Evolutionary conservation across 2,113 vertebrate genomes (phyloP).

Genomic region (Macaca nemestrina): DNA sequence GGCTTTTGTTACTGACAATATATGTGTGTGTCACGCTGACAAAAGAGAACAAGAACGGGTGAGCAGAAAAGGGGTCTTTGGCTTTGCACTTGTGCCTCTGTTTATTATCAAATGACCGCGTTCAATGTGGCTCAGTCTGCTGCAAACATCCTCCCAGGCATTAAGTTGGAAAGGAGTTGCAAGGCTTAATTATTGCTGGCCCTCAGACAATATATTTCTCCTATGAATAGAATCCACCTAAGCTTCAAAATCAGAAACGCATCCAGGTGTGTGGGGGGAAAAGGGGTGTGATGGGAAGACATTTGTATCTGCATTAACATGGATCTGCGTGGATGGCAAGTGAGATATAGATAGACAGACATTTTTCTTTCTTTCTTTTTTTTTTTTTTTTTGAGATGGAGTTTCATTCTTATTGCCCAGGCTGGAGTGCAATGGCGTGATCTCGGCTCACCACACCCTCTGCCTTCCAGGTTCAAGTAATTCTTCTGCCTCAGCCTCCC

Average conservation of each 20-base stretch:
- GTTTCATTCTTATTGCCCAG: too few species aligned
- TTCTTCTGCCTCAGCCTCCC: too few species aligned
- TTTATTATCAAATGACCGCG: not conserved
- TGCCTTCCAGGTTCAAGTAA: too few species aligned
- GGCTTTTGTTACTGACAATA: not conserved
- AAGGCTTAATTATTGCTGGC: not conserved
- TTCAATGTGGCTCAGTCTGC: not conserved
- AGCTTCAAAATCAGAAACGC: not conserved
- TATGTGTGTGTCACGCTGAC: not conserved
- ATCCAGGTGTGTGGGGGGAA: not conserved
- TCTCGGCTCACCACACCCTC: too few species aligned
- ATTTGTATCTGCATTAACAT: not conserved
- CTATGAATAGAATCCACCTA: slow-evolving; percentile 7
- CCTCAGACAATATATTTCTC: not conserved
- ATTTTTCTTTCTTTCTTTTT: too few species aligned
- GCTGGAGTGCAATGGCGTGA: too few species aligned
- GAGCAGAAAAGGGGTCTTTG: not conserved
- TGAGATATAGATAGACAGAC: not conserved
- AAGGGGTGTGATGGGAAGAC: not conserved
- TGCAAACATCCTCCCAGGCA: not conserved
- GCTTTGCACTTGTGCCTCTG: not conserved
- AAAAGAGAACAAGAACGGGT: not conserved
- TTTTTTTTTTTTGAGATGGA: too few species aligned
- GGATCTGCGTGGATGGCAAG: not conserved
- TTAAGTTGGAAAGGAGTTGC: not conserved